Evolutionary conservation across 2,113 vertebrate genomes (phyloP), one percentile per base, ranked within the genome.

Genomic region (Symphodus melops): DNA sequence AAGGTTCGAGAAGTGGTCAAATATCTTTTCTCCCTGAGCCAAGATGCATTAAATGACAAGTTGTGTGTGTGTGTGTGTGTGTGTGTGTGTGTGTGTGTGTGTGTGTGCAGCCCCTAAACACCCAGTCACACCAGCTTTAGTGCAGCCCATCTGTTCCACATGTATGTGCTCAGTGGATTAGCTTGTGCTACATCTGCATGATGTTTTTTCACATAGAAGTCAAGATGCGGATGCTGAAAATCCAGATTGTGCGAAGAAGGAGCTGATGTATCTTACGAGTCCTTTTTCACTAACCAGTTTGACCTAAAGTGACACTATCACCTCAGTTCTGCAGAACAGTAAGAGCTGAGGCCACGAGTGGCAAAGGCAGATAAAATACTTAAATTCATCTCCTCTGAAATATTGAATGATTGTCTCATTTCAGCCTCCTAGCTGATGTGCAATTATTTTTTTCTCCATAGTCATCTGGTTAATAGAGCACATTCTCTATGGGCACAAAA

Each of bases 1-100:
- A 68, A 75, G 77, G 69, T 79, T 41, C 75, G 17, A 75, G 53
- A 53, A 49, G 46, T 23, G 53, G 79, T 75, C 71, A 60, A n/a
- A 49, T 51, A 3, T 41, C 41, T 41, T 59, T 41, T 55, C 44
- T 13, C 33, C 36, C 16, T 14, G 71, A 25, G 33, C 25, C 11
- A 17, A 71, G 12, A 23, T 59, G 56, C 62, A 80, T 77, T 49
- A 57, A 13, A 61, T 16, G 58, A 59, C 28, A 48, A 59, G 8
- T 52, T 53, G 51, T 71, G 59, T 62, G 54, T 44, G 48, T 74
- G 54, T 28, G 59, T 62, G 54, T 44, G 39, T 74, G 46, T 28
- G 61, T 54, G 53, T 28, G 13, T 17, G 41, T 23, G 9, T 56
- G n/a, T 28, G 13, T 17, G 41, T 23, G 9, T 56, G n/a, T 72